phyloP scores from a whole-genome alignment of 1,140 invertebrate genomes.

The Apis dorsata region DNA sequence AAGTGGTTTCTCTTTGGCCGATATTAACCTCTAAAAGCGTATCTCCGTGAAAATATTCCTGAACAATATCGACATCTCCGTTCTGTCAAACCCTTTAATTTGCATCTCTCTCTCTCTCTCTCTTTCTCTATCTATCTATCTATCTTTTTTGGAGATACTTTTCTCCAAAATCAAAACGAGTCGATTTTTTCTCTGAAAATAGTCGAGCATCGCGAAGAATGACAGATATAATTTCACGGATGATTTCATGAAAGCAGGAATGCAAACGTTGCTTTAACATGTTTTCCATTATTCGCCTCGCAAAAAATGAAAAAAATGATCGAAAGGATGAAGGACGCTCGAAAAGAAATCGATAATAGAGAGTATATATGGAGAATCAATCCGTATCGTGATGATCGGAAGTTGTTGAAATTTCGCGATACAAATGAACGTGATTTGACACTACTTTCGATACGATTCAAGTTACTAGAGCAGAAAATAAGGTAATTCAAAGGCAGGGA shows the following conservation, averaged over 20 bases:
- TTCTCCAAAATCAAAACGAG: background rate
- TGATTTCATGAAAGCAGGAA: slow-evolving; percentile 59
- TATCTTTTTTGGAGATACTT: too few species aligned
- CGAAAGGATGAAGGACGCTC: background rate
- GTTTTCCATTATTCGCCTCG: too few species aligned
- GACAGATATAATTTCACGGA: slow-evolving; percentile 61
- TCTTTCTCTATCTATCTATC: too few species aligned
- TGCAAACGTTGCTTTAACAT: background rate
- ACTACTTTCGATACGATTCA: slow-evolving; percentile 25
- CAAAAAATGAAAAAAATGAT: background rate
- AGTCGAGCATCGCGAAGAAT: background rate
- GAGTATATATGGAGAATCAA: too few species aligned
- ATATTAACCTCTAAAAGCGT: background rate
- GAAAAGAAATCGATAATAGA: too few species aligned
- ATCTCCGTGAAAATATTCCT: background rate
- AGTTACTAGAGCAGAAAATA: slow-evolving; percentile 47
- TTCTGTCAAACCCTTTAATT: background rate
- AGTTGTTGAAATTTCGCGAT: slow-evolving; percentile 21
- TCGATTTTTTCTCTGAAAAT: background rate
- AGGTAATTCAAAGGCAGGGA: slow-evolving; percentile 41
- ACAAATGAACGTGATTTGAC: slow-evolving; percentile 34
- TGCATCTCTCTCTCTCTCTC: too few species aligned
- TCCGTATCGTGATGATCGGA: background rate
- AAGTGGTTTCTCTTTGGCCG: background rate
- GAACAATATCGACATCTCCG: background rate